Percentiles rank a stretch among this genome's conserved stretches.
These are phyloP conservation scores for Salvelinus sp. DNA, from an alignment of 2,113 vertebrate genomes.

Conservation along the genomic window DNA sequence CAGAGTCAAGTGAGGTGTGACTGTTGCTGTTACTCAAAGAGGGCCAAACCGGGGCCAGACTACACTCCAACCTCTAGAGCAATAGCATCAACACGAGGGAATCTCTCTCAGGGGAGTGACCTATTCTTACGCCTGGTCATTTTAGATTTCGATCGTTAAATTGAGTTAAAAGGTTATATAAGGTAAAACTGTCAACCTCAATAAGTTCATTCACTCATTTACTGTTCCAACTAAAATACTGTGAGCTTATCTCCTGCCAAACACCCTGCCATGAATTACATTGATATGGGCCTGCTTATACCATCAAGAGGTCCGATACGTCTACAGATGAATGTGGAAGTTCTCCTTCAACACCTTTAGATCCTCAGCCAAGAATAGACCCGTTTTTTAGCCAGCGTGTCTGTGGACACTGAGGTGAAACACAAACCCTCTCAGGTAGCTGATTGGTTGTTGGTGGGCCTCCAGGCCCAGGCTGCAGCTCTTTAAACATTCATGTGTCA, in stretches of 20 bases:
- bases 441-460: neutral
- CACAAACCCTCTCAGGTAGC: neutral
- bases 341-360: neutral
- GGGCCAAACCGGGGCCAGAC: neutral
- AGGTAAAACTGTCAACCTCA: too few relatives aligned
- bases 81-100: neutral
- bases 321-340: neutral
- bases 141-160: too few relatives aligned
- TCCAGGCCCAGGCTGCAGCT: neutral
- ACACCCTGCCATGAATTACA: neutral
- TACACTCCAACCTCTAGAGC: neutral
- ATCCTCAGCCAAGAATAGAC: neutral
- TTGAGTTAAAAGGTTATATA: too few relatives aligned
- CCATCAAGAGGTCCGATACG: neutral
- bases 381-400: neutral
- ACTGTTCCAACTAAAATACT: neutral
- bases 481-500: slow-evolving; percentile 20
- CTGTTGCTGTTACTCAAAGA: neutral
- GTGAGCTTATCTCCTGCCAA: neutral
- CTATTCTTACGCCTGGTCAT: too few relatives aligned
- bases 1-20: slow-evolving; percentile 7
- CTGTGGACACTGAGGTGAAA: neutral
- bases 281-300: neutral
- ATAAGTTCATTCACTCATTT: too few relatives aligned
- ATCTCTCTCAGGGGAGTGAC: neutral